Evolutionary conservation across 2,888 invertebrate genomes (phyloP).

Genomic region (Trachelus tabidus): DNA sequence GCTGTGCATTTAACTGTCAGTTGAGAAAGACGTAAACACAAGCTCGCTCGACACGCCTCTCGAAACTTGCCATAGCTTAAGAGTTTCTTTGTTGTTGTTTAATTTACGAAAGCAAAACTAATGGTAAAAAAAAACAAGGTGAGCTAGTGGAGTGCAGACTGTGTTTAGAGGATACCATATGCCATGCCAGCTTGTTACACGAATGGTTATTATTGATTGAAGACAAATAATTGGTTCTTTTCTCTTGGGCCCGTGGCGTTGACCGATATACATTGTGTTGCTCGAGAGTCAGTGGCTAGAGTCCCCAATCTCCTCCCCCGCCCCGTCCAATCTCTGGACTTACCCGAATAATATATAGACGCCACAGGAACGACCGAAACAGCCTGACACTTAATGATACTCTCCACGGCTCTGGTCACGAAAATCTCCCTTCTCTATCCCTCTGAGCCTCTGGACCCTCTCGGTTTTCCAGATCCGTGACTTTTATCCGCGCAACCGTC

Average conservation of each 20-base stretch:
- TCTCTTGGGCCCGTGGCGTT: slow-evolving; percentile 60
- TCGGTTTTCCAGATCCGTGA: background rate
- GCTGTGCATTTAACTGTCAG: background rate
- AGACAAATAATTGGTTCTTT: slow-evolving; percentile 51
- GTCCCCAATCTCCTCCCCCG: background rate
- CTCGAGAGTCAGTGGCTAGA: slow-evolving; percentile 40
- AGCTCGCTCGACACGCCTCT: background rate
- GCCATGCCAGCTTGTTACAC: slow-evolving; percentile 60
- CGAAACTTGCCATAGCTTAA: slow-evolving; percentile 52
- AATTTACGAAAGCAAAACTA: slow-evolving; percentile 44
- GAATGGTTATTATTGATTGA: slow-evolving; percentile 29
- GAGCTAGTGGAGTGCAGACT: slow-evolving; percentile 67
- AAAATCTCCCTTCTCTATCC: background rate
- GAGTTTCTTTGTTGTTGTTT: slow-evolving; percentile 50
- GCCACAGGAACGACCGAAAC: background rate
- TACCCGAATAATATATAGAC: background rate
- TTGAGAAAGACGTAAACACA: background rate
- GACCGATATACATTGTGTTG: slow-evolving; percentile 54
- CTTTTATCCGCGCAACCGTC: background rate
- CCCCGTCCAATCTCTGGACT: background rate
- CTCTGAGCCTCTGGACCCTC: background rate
- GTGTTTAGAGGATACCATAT: slow-evolving; percentile 67
- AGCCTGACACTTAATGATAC: background rate
- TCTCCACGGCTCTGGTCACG: background rate
- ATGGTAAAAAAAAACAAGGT: slow-evolving; percentile 60